Evolutionary conservation across 2,888 invertebrate species (phyloP).

Genomic region (Hesperia comma): DNA sequence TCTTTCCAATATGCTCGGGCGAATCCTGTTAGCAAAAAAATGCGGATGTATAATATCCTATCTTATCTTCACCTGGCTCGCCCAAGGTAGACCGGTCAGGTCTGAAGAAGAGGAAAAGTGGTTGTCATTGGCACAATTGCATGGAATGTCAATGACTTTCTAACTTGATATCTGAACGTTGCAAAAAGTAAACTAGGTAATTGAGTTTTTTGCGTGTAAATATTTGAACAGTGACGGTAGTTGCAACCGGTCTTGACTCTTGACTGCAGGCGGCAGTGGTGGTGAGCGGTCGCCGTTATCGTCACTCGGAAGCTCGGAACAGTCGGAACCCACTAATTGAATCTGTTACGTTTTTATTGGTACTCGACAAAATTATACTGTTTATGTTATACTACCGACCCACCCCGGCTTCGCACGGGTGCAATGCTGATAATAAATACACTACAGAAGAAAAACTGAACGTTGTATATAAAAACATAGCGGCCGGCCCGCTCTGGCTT

Average conservation of each 20-base stretch:
- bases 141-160: slow-evolving; percentile 15
- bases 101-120: slow-evolving; percentile 19
- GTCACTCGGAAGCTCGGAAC: not conserved
- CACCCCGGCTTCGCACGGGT: too few species aligned
- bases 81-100: slow-evolving; percentile 17
- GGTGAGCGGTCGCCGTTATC: not conserved
- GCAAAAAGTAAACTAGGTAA: slow-evolving; percentile 7
- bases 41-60: not conserved
- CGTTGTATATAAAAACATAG: too few species aligned
- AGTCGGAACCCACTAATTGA: not conserved
- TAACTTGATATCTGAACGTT: not conserved
- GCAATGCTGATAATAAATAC: too few species aligned
- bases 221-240: not conserved
- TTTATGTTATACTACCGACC: too few species aligned
- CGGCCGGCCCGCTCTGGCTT: too few species aligned
- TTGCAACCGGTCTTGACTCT: not conserved
- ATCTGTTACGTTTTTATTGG: too few species aligned
- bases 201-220: not conserved
- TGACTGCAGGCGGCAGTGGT: too few species aligned
- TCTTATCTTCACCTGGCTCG: not conserved
- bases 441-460: too few species aligned
- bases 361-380: too few species aligned
- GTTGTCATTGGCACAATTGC: slow-evolving; percentile 22
- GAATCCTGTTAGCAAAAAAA: not conserved
- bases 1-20: too few species aligned